A percentile compares a stretch with the other conserved stretches of the same genome.
These are phyloP conservation scores for Taxidea taxus DNA, from an alignment of 2,113 vertebrate species.

Conservation along the genomic window DNA sequence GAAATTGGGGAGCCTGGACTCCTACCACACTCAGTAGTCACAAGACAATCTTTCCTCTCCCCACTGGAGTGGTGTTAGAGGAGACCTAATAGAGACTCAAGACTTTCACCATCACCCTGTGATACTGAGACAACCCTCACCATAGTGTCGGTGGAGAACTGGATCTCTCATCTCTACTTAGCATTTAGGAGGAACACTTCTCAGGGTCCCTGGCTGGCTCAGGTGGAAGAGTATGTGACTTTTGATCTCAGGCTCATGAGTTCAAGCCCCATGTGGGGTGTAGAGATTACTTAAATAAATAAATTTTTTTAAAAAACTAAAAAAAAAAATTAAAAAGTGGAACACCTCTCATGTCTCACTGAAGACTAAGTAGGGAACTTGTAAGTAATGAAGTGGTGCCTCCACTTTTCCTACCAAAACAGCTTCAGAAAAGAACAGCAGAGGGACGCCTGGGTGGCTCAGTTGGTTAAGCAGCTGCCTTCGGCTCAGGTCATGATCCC, in stretches of 20 bases:
- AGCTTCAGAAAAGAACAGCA: not conserved
- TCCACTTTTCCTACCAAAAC: not conserved
- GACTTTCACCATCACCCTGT: not conserved
- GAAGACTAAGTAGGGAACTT: not conserved
- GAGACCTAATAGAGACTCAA: not conserved
- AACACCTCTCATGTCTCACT: not conserved
- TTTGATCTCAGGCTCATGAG: not conserved
- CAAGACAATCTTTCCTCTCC: not conserved
- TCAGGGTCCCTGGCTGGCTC: not conserved
- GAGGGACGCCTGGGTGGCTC: too few relatives aligned
- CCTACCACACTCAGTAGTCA: not conserved
- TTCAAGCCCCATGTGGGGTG: not conserved
- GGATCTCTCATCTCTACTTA: not conserved
- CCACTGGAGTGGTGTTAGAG: not conserved
- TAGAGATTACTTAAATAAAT: not conserved
- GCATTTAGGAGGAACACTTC: not conserved
- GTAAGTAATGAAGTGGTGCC: not conserved
- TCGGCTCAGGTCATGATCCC: too few relatives aligned
- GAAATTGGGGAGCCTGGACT: not conserved
- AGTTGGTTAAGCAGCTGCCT: too few relatives aligned
- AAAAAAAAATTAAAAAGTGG: not conserved
- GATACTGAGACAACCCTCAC: not conserved
- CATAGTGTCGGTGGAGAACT: not conserved
- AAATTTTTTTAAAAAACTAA: not conserved
- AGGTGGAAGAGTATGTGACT: not conserved